Conservation (phyloP, 2,888 invertebrate species). For the Drosophila lutescens region DNA sequence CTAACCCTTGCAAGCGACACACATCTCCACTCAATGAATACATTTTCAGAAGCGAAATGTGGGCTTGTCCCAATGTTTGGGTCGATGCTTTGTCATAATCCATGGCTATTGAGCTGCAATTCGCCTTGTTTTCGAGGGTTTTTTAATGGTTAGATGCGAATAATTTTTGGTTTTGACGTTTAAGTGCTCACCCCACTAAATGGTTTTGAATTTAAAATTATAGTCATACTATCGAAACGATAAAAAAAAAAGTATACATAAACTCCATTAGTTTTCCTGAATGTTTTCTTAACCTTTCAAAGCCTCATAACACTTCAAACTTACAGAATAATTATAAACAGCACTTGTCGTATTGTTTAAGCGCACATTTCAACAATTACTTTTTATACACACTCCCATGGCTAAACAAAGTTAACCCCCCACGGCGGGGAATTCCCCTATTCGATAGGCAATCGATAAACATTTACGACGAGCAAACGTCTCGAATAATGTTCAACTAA, state of each 20-base stretch:
- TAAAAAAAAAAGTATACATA: neutral
- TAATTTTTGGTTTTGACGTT: constrained; percentile 2
- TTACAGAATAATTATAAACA: neutral
- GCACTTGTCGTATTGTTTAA: constrained; percentile 17
- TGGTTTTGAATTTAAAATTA: neutral
- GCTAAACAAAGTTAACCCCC: constrained; percentile 6
- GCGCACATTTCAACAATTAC: constrained; percentile 39
- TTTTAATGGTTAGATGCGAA: neutral
- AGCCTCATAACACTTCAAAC: neutral
- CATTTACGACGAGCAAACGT: constrained; percentile 46
- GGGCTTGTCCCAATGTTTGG: constrained; percentile 26
- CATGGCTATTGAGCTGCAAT: constrained; percentile 21
- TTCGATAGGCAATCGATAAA: constrained; percentile 60
- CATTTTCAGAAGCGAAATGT: constrained; percentile 44
- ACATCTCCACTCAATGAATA: constrained; percentile 42
- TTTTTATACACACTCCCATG: constrained; percentile 18
- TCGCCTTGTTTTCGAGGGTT: constrained; percentile 8
- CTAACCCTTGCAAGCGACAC: constrained; percentile 28
- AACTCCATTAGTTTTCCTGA: neutral
- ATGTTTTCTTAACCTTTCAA: no score
- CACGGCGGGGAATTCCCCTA: constrained; percentile 33
- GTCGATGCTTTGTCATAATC: constrained; percentile 21
- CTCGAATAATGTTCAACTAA: constrained; percentile 55
- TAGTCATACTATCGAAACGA: neutral
- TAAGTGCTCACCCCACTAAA: neutral